Evolutionary conservation across 2,888 invertebrate species (phyloP), one percentile per base, ranked within the genome.

Genomic region (Tanypteryx hageni): DNA sequence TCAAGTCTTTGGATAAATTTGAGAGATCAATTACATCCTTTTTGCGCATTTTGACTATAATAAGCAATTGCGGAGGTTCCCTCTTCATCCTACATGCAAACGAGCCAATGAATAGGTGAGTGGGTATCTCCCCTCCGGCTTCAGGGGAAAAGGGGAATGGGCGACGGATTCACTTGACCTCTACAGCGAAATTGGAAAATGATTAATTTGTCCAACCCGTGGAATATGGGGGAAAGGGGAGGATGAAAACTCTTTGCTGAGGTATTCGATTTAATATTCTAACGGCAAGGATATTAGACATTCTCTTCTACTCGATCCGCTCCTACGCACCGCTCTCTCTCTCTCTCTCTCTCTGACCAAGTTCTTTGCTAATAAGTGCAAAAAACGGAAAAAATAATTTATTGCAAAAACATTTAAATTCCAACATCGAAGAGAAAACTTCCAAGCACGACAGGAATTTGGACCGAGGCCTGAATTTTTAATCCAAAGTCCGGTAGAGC

Each of bases 201-300:
- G 68, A 68, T 68, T 68, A 68, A 68, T 68, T 68, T n/a, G 68
- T n/a, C 22, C 68, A n/a, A 68, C 68, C n/a, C 68, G 22, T 68
- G 7, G 44, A 44, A 44, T 44, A 44, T 44, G 44, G 44, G 44
- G 9, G 68, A n/a, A 10, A n/a, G 16, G 18, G 9, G 68, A 22
- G n/a, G n/a, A 22, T 68, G 44, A 68, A 68, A n/a, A 68, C 68
- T 22, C 68, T 64, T 64, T 64, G 18, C n/a, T 22, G 10, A n/a
- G 68, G 22, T 68, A 68, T 68, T 68, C 68, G 22, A 68, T 68
- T 68, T n/a, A n/a, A n/a, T 5, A 44, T 22, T 68, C 68, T 68
- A 44, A 44, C 68, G 18, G 16, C 14, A 18, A 16, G 68, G 22
- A 68, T 64, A 64, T n/a, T 5, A 22, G 7, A n/a, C 0, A 10